phyloP scores from a whole-genome alignment of 2,797 vertebrate genomes.

The Esox masquinongy region DNA sequence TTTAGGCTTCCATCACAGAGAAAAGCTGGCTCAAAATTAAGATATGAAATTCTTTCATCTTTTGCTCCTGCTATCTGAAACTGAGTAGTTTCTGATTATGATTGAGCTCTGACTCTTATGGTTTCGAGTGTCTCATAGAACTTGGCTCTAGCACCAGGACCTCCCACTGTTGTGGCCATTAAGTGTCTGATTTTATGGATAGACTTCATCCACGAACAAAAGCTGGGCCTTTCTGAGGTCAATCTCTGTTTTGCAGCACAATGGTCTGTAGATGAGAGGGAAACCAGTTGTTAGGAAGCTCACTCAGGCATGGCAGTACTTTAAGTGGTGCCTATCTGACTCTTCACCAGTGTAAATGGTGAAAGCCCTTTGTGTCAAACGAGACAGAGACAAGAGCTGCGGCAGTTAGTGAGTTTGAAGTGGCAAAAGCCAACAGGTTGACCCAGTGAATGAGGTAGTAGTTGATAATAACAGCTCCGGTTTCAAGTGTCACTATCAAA shows the following conservation, averaged over 20 bases:
- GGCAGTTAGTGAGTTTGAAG: not conserved
- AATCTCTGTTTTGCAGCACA: conserved; percentile 45
- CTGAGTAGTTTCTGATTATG: conserved; percentile 16
- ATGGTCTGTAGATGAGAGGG: conserved; percentile 43
- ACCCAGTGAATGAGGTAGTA: conserved; percentile 18
- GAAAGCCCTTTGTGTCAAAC: conserved; percentile 53
- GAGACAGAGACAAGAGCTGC: not conserved
- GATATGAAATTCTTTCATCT: not conserved
- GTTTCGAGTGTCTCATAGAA: conserved; percentile 50
- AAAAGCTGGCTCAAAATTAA: not conserved
- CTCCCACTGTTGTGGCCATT: conserved; percentile 27
- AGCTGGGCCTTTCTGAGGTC: conserved; percentile 27
- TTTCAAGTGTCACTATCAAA: conserved; percentile 26
- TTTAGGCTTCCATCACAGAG: conserved; percentile 1
- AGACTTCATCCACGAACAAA: conserved; percentile 12
- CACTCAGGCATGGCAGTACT: conserved; percentile 37
- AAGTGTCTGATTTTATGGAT: conserved; percentile 31
- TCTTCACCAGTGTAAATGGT: conserved; percentile 57
- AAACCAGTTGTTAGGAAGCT: conserved; percentile 41
- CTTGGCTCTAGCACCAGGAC: conserved; percentile 23
- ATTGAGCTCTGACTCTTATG: conserved; percentile 22
- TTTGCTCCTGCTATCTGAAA: conserved; percentile 33
- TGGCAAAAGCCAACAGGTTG: conserved; percentile 26
- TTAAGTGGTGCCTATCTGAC: conserved; percentile 59
- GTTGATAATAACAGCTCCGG: conserved; percentile 9